These are phyloP conservation scores for Drosophila anomalata DNA, from an alignment of 2,888 invertebrate species.

Conservation along the genomic window DNA sequence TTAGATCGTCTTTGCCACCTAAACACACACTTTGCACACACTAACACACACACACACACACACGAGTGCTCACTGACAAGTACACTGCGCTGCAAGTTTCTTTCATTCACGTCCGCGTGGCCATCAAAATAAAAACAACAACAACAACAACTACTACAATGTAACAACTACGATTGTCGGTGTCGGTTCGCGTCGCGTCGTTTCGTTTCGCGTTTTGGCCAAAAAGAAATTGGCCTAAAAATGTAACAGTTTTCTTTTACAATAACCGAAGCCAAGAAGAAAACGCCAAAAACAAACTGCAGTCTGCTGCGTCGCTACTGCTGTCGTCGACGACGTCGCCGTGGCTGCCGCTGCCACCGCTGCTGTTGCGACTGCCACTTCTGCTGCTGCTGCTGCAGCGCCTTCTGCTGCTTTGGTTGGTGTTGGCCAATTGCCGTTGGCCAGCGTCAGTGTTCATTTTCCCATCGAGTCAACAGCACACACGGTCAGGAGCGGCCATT, in stretches of 20 bases:
- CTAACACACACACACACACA: conserved; percentile 3
- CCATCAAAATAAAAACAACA: conserved; percentile 59
- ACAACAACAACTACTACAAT: conserved; percentile 2
- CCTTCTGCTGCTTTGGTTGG: conserved; percentile 30
- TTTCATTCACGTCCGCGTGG: conserved; percentile 75
- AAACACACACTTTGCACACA: background rate
- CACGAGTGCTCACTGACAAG: conserved; percentile 27
- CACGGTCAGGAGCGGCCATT: conserved; percentile 42
- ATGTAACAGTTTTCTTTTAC: conserved; percentile 74
- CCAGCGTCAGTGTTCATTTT: conserved; percentile 84
- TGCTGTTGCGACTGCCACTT: conserved; percentile 19
- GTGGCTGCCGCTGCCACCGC: conserved; percentile 16
- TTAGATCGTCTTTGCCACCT: conserved; percentile 71
- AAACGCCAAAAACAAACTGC: conserved; percentile 25
- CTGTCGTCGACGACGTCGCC: conserved; percentile 29
- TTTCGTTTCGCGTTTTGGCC: conserved; percentile 41
- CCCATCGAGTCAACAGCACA: conserved; percentile 84
- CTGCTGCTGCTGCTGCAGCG: conserved; percentile 26
- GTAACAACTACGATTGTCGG: conserved; percentile 16
- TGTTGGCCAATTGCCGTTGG: conserved; percentile 55
- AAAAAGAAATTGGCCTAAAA: conserved; percentile 74
- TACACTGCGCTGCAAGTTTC: conserved; percentile 65
- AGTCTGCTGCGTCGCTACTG: conserved; percentile 17
- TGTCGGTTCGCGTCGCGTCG: conserved; percentile 49
- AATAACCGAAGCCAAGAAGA: conserved; percentile 27